A percentile compares a stretch with the other conserved stretches of the same genome.
phyloP scores from a whole-genome alignment of 2,888 invertebrate genomes.

The Agrochola circellaris region DNA sequence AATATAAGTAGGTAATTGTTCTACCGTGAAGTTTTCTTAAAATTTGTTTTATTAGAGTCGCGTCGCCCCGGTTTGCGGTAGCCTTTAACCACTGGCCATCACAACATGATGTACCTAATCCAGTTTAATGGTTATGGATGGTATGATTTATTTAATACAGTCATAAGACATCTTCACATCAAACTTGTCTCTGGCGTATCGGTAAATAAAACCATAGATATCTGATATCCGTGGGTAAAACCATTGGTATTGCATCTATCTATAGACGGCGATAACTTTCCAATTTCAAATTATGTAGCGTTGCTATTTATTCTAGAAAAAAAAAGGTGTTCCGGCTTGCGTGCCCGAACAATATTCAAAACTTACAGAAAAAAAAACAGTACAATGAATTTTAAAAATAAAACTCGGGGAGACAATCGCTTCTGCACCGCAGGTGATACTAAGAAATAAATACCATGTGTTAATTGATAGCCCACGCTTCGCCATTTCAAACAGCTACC shows the following conservation, averaged over 20 bases:
- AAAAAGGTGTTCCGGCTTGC: constrained; percentile 1
- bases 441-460: constrained; percentile 29
- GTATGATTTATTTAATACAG: neutral
- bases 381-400: neutral
- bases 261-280: neutral
- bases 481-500: constrained; percentile 12
- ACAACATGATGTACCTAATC: neutral
- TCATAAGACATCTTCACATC: neutral
- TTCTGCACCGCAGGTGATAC: neutral
- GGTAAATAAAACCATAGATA: no score
- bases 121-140: neutral
- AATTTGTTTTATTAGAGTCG: no score
- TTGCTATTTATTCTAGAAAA: neutral
- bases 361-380: neutral
- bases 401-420: neutral
- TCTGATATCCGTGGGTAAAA: neutral
- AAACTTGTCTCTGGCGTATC: neutral
- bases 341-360: neutral
- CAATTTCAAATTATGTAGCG: neutral
- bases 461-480: constrained; percentile 23
- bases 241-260: neutral
- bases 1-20: no score
- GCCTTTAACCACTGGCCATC: no score
- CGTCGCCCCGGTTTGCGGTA: no score
- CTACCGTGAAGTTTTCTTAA: no score